These are phyloP conservation scores for Tribolium freemani DNA, from an alignment of 2,888 invertebrate genomes.

Conservation along the genomic window DNA sequence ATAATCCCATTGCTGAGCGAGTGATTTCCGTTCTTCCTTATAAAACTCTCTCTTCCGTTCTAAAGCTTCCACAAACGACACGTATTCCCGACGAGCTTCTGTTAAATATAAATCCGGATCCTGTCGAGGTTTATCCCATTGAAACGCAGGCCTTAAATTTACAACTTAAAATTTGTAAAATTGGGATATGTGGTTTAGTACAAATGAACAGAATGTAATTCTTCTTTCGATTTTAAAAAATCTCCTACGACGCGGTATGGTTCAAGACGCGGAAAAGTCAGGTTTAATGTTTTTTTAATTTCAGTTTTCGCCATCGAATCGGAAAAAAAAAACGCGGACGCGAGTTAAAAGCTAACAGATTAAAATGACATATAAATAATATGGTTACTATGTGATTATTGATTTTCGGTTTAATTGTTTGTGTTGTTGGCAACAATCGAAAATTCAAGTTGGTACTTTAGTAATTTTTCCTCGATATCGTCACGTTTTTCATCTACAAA, in stretches of 20 bases:
- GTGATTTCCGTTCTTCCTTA: neutral
- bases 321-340: neutral
- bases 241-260: neutral
- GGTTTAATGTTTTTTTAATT: neutral
- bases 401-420: neutral
- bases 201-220: neutral
- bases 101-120: neutral
- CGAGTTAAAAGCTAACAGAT: neutral
- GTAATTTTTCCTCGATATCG: too few species aligned
- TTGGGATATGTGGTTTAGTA: neutral
- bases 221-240: neutral
- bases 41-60: conserved; percentile 4
- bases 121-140: neutral
- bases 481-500: too few species aligned
- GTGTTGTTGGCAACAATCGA: too few species aligned
- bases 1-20: conserved; percentile 11
- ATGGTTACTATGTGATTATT: neutral
- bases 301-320: neutral
- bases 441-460: too few species aligned
- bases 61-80: neutral
- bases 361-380: neutral
- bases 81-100: neutral
- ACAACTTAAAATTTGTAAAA: neutral
- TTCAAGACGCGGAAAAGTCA: conserved; percentile 7
- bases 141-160: neutral